Conservation (phyloP, 2,797 vertebrate genomes). For the Kryptopterus vitreolus region DNA sequence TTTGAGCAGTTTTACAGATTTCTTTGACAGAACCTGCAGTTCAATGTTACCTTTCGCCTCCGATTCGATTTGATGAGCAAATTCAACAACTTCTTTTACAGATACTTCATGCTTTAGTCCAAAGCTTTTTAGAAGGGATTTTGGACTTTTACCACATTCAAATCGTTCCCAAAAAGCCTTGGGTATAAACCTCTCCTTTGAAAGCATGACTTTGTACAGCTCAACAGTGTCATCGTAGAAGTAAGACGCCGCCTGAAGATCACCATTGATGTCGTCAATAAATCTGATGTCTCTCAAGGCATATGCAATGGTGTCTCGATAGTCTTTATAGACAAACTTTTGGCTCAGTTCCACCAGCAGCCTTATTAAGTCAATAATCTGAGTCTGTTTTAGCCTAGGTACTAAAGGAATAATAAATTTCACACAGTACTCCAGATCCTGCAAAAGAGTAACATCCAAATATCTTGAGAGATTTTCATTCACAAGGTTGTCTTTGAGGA, state of each 20-base stretch:
- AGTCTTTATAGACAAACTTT: fast-evolving
- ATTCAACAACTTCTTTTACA: conserved; percentile 60
- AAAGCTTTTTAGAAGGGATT: conserved; percentile 54
- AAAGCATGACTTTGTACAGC: conserved; percentile 66
- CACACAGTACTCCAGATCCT: conserved; percentile 67
- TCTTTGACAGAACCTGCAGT: conserved; percentile 38
- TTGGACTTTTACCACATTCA: fast-evolving
- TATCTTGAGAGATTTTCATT: conserved; percentile 31
- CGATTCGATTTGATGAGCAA: conserved; percentile 67
- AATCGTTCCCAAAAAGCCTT: conserved; percentile 59
- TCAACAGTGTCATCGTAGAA: conserved; percentile 64
- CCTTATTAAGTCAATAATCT: conserved; percentile 61
- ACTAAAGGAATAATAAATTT: conserved; percentile 66
- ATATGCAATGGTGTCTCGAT: conserved; percentile 49
- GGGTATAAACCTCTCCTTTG: conserved; percentile 70
- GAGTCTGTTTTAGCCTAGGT: conserved; percentile 54
- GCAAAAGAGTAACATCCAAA: conserved; percentile 56
- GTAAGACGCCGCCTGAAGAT: conserved; percentile 64
- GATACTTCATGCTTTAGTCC: conserved; percentile 71
- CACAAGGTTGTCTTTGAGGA: conserved; percentile 52
- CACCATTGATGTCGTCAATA: conserved; percentile 62
- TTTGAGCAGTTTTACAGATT: conserved; percentile 61
- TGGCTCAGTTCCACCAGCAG: conserved; percentile 57
- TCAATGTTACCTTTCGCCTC: conserved; percentile 53
- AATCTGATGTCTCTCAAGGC: conserved; percentile 58